Percentiles rank a stretch among this genome's conserved stretches.
Evolutionary conservation across 1,140 invertebrate genomes (phyloP).

Genomic region (Whitmania pigra): DNA sequence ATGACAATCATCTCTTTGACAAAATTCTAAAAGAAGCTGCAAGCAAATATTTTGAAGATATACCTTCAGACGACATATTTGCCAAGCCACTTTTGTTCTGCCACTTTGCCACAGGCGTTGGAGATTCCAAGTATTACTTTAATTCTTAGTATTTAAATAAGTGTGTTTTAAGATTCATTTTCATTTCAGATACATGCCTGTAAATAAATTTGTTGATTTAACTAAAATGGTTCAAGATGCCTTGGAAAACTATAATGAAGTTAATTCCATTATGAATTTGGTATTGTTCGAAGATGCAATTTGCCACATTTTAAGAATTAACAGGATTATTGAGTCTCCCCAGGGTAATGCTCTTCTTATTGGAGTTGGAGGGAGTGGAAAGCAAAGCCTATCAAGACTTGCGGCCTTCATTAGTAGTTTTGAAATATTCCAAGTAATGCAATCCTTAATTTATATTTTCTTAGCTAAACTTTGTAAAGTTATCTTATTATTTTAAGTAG

Average conservation of each 20-base stretch:
- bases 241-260: conserved; percentile 81
- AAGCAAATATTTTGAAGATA: conserved; percentile 71
- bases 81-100: conserved; percentile 79
- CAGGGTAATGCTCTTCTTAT: conserved; percentile 86
- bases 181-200: conserved; percentile 59
- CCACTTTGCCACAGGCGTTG: conserved; percentile 78
- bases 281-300: conserved; percentile 94
- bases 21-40: conserved; percentile 77
- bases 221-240: conserved; percentile 74
- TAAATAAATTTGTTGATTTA: conserved; percentile 60
- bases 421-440: conserved; percentile 64
- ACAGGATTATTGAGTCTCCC: conserved; percentile 83
- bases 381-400: conserved; percentile 78
- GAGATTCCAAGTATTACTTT: conserved; percentile 62
- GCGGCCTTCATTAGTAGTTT: conserved; percentile 85
- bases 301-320: conserved; percentile 81
- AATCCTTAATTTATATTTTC: background rate
- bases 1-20: conserved; percentile 74
- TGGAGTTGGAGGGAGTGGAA: conserved; percentile 88
- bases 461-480: no score
- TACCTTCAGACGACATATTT: conserved; percentile 57
- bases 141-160: background rate
- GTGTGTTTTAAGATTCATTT: no score
- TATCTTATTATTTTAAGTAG: no score
- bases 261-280: conserved; percentile 88